Evolutionary conservation across 1,140 invertebrate species (phyloP), one percentile per base, ranked within the genome.

Genomic region (Laupala kohalensis): DNA sequence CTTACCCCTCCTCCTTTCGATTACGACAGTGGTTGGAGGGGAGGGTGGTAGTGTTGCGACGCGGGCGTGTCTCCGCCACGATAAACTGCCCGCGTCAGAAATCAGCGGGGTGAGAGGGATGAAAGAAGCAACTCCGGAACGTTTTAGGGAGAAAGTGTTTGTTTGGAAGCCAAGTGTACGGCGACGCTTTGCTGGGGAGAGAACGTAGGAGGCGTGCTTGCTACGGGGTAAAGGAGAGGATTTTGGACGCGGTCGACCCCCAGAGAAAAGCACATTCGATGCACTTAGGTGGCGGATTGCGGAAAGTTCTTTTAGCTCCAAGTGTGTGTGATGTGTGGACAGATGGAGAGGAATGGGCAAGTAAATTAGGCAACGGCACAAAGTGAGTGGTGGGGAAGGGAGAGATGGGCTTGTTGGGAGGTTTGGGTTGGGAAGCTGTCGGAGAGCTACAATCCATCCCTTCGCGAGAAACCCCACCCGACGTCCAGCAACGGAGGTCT

Each of bases 401-500:
- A 0, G 37, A 15, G 30, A 6, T 6, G 37, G 37, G 37, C 37
- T 9, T 0, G n/a, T n/a, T n/a, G n/a, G n/a, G n/a, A n/a, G n/a
- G n/a, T n/a, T n/a, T n/a, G n/a, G 37, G n/a, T n/a, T 66, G 5
- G 5, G 65, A 2, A 4, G 25, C 25, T 24, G 27, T 26, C 9
- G 9, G 65, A 15, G 70, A 66, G 69, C 72, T 69, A 71, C 76
- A 75, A 78, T 78, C 79, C 79, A 79, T 79, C 78, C 77, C 74
- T 74, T 66, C 75, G 74, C 75, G 76, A 76, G 77, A n/a, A n/a
- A 78, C 79, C 77, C 77, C 76, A 77, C 78, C 77, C 29, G 27
- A 29, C 27, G 67, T 68, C 27, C 67, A 25, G 25, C 64, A 67
- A 78, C 76, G 78, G 77, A 76, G 66, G 27, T 67, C 66, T 67